Base-by-base conservation (phyloP, 2,888 invertebrate species). In the Pseudococcus viburni region DNA sequence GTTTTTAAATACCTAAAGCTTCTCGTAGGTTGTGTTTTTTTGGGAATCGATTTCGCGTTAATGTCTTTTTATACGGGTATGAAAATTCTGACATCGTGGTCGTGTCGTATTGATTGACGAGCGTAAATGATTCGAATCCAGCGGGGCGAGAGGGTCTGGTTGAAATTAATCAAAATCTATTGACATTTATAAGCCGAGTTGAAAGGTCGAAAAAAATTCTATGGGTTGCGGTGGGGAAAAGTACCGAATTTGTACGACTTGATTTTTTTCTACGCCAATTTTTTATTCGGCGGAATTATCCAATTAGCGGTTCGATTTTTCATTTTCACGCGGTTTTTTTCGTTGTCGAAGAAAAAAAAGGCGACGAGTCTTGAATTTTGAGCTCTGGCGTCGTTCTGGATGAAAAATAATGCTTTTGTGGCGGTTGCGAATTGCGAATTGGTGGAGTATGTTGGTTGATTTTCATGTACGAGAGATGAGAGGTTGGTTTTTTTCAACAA, bases 71-170 rank as follows among this genome's bases (percentile, higher is more conserved):
- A 7, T 59, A 59, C n/a, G 19, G 4, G 19, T 19, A 19, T 19
- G 59, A 59, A 73, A 73, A 33, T 73, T 73, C 68, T 73, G 68
- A 73, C 68, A 73, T 26, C 6, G 12, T 73, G 9, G 68, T 33
- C 68, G 68, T 59, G 59, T 19, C 9, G 26, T 73, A 73, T 73
- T 73, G 68, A 73, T 73, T 73, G 68, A 73, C 68, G 68, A 73
- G 68, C 33, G 68, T 26, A 73, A 73, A 26, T 73, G 22, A 73
- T 11, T 73, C 59, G 59, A 59, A 59, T 15, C 33, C 68, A 26
- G 12, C 15, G 68, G 6, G 68, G 68, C 12, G 12, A 73, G 12
- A 33, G 15, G 33, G 26, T 73, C 9, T n/a, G 5, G 12, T 15
- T 1, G 26, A 73, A 73, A 73, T 73, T 73, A 73, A 73, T 73